Conservation (phyloP, 2,797 vertebrate species). For the Picus viridis region DNA sequence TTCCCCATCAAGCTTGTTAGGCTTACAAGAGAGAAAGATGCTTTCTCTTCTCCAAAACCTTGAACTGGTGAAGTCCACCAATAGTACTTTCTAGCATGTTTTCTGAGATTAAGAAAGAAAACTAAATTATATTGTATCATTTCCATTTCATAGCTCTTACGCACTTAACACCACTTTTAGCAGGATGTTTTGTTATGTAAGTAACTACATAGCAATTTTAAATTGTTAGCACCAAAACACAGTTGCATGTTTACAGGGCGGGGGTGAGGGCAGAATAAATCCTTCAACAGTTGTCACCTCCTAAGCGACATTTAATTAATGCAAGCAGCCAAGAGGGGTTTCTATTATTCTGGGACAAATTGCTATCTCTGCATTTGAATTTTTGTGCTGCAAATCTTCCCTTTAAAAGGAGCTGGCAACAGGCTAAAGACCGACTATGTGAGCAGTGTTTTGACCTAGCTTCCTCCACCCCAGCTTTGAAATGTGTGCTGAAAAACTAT, state of each 20-base stretch:
- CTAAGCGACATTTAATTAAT: not conserved
- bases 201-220: not conserved
- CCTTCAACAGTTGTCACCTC: not conserved
- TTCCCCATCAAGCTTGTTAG: not conserved
- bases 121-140: fast-evolving
- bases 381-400: fast-evolving
- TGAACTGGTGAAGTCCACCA: not conserved
- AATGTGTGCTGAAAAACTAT: fast-evolving
- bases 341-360: fast-evolving
- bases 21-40: not conserved
- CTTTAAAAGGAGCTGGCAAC: fast-evolving
- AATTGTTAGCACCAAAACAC: not conserved
- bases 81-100: fast-evolving
- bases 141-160: not conserved
- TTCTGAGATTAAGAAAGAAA: not conserved
- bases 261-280: too few species aligned
- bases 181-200: not conserved
- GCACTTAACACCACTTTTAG: not conserved
- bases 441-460: fast-evolving
- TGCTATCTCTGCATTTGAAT: fast-evolving
- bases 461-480: too few species aligned
- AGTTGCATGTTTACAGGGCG: not conserved
- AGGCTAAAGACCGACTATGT: fast-evolving
- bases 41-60: not conserved
- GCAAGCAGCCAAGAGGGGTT: not conserved